Percentiles rank a stretch among this genome's conserved stretches.
These are phyloP conservation scores for Erebia epiphron DNA, from an alignment of 2,888 invertebrate species.

Conservation along the genomic window DNA sequence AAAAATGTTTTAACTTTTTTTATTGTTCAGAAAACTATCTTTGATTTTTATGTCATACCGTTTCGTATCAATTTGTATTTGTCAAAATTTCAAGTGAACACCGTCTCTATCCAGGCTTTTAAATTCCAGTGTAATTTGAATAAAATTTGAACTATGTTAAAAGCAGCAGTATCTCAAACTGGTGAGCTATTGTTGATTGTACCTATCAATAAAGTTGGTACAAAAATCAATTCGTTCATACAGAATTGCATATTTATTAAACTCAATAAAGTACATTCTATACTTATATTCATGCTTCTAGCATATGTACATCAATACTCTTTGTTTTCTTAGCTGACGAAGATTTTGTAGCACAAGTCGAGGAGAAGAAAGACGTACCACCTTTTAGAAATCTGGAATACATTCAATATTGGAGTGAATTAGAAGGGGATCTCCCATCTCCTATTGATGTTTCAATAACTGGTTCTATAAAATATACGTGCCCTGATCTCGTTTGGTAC, in stretches of 20 bases:
- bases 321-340: slow-evolving; percentile 48
- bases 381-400: slow-evolving; percentile 60
- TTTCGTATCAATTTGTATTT: no score
- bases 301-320: not conserved
- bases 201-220: not conserved
- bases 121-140: slow-evolving; percentile 23
- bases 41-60: no score
- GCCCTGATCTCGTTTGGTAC: slow-evolving; percentile 81
- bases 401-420: slow-evolving; percentile 62
- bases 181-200: slow-evolving; percentile 36
- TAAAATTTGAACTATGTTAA: slow-evolving; percentile 35
- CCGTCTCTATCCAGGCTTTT: not conserved
- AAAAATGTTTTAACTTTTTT: not conserved
- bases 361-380: slow-evolving; percentile 49
- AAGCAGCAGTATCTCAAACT: slow-evolving; percentile 40
- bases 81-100: no score
- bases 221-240: not conserved
- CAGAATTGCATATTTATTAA: not conserved
- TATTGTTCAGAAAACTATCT: no score
- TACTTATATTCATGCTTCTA: not conserved
- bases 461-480: slow-evolving; percentile 57
- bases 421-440: slow-evolving; percentile 63
- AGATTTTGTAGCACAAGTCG: slow-evolving; percentile 41
- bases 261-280: not conserved
- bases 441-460: slow-evolving; percentile 73